Base-by-base conservation (phyloP, 2,888 invertebrate species). In the Cerastis leucographa region DNA sequence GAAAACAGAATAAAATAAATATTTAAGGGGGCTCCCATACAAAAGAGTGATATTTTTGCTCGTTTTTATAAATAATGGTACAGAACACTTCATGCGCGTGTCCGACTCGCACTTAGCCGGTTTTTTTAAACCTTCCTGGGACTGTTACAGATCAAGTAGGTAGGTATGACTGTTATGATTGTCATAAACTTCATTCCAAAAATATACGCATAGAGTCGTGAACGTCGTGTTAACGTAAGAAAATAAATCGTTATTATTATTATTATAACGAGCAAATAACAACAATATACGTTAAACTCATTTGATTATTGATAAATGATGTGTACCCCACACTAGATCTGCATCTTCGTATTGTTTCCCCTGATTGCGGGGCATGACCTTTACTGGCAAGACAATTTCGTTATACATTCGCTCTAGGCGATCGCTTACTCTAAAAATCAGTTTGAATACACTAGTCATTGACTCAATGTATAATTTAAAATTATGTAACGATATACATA, bases 301-400 rank as follows among this genome's bases (percentile, higher is more conserved):
- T 81, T 83, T 83, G 78, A 72, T 64, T 76, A 74, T 80, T 90
- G 87, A 90, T 88, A 83, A 83, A 89, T 90, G 83, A 86, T 88
- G 84, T 88, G 81, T 87, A 56, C 25, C 22, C n/a, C 46, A 64
- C 44, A 22, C 40, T 56, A 68, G 46, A 71, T 61, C 49, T 40
- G 29, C 35, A 42, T 75, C 74, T 77, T 62, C 19, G 51, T 51
- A 80, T 78, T 85, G 76, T 87, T 80, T 72, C 44, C 83, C 59
- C 76, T 81, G 77, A 81, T 83, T 88, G 70, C 68, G 71, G 74
- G 65, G 77, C 73, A 64, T 85, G 83, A 87, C 87, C 87, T 88
- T 85, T 88, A 46, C 56, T 40, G 72, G 73, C 42, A 74, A 71
- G 66, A 65, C 67, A 71, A 80, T 78, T 85, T 74, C 66, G 84